These are phyloP conservation scores for Pyrgus malvae DNA, from an alignment of 2,888 invertebrate species.

Conservation along the genomic window DNA sequence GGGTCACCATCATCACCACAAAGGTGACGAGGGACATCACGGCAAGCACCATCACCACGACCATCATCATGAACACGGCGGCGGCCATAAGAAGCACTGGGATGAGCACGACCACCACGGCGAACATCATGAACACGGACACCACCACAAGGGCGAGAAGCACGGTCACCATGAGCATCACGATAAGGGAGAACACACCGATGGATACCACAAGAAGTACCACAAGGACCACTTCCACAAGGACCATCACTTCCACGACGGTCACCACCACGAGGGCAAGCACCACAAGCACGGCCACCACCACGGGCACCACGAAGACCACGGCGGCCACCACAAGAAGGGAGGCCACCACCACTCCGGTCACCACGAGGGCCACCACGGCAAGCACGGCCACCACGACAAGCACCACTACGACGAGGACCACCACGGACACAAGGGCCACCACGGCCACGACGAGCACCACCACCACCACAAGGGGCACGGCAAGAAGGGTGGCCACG, in stretches of 20 bases:
- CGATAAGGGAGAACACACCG: constrained; percentile 84
- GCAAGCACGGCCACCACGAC: constrained; percentile 89
- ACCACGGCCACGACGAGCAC: constrained; percentile 88
- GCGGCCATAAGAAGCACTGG: constrained; percentile 86
- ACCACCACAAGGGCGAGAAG: constrained; percentile 87
- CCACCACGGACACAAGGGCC: constrained; percentile 90
- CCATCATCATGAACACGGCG: constrained; percentile 81
- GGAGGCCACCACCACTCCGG: constrained; percentile 90
- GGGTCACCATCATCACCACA: constrained; percentile 88
- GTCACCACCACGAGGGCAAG: constrained; percentile 90
- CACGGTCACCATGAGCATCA: constrained; percentile 89
- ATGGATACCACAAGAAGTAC: constrained; percentile 89
- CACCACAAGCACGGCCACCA: constrained; percentile 90
- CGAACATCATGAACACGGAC: constrained; percentile 84
- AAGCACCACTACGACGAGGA: constrained; percentile 91
- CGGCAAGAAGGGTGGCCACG: constrained; percentile 89
- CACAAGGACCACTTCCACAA: constrained; percentile 94
- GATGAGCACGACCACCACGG: constrained; percentile 84
- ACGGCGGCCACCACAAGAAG: constrained; percentile 90
- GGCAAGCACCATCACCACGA: constrained; percentile 89
- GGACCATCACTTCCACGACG: constrained; percentile 94
- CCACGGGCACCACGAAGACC: constrained; percentile 87
- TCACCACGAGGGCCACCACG: constrained; percentile 89
- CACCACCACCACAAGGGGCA: constrained; percentile 88
- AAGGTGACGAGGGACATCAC: constrained; percentile 88